Evolutionary conservation across 2,888 invertebrate species (phyloP), one percentile per base, ranked within the genome.

Genomic region (Meiosimyza platycephala): DNA sequence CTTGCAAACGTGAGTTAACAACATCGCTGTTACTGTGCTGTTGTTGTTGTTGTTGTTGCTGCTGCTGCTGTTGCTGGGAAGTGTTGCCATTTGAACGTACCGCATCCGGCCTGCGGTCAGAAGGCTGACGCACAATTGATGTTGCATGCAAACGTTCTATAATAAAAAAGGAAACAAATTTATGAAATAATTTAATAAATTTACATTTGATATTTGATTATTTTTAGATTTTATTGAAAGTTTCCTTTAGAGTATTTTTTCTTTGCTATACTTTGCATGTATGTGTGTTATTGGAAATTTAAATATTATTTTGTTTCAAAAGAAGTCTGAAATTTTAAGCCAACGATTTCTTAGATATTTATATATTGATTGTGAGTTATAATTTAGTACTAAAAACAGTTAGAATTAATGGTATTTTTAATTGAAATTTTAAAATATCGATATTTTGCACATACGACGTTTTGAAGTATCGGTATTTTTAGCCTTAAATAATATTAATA

Each of bases 51-150:
- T 40, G 40, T 7, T 40, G 40, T 4, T 40, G 40, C 40, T 40
- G 40, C 40, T 40, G 40, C 40, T 40, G 40, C 9, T 80, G 79
- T 78, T 82, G 77, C 75, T 51, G 82, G 65, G 81, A 80, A 72
- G 82, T 80, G 78, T 83, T 85, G 74, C 84, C 84, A 80, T 83
- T 84, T 57, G 85, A 83, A 50, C 81, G 82, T 71, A 83, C 79
- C 72, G 80, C 84, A 82, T 87, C 87, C 76, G 87, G 84, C 75
- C 86, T 79, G 72, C 87, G 85, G 79, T 87, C 87, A 74, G 87
- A 87, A 18, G 86, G 87, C 73, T 87, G 87, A 65, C 87, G 84
- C 74, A 84, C 84, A 77, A 87, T 85, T 54, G 87, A 84, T 73
- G 85, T 79, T 76, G 86, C 80, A 75, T 85, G 83, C 67, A 85